A percentile compares a stretch with the other conserved stretches of the same genome.
Conservation (phyloP, 2,113 vertebrate genomes). For the Boleophthalmus pectinirostris region DNA sequence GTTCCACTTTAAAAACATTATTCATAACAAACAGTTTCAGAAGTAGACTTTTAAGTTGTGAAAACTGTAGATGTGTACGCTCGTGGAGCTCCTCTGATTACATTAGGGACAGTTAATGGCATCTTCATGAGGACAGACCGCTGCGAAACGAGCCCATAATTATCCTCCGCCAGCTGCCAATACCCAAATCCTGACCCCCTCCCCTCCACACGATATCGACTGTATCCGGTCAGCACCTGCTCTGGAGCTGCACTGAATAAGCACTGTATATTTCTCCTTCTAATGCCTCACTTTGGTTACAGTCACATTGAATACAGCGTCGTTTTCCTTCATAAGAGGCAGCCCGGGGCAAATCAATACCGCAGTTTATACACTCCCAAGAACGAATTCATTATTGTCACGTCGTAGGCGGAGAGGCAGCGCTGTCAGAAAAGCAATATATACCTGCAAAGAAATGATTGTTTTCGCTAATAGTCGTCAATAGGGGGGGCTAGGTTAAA, state of each 20-base stretch:
- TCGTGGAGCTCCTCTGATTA: not conserved
- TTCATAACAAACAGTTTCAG: not conserved
- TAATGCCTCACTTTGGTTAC: slow-evolving; percentile 22
- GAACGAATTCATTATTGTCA: slow-evolving; percentile 47
- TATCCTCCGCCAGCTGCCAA: slow-evolving; percentile 12
- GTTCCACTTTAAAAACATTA: not conserved
- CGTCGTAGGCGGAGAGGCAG: slow-evolving; percentile 23
- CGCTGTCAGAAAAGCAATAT: slow-evolving; percentile 66
- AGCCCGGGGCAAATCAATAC: slow-evolving; percentile 51
- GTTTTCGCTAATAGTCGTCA: slow-evolving; percentile 49
- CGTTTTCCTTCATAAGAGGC: slow-evolving; percentile 40
- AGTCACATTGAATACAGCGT: slow-evolving; percentile 37
- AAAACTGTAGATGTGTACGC: not conserved
- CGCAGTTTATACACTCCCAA: slow-evolving; percentile 44
- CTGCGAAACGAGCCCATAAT: slow-evolving; percentile 12
- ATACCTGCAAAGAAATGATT: slow-evolving; percentile 58
- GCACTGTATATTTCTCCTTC: slow-evolving; percentile 8
- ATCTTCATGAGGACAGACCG: slow-evolving; percentile 10
- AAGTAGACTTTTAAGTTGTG: not conserved
- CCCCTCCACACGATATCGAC: slow-evolving; percentile 4
- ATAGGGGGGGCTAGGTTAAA: slow-evolving; percentile 52
- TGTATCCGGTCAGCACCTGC: slow-evolving; percentile 2
- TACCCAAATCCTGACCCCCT: slow-evolving; percentile 3
- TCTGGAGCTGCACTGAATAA: slow-evolving; percentile 10
- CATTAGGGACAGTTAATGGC: not conserved